A percentile compares a stretch with the other conserved stretches of the same genome.
Evolutionary conservation across 2,888 invertebrate genomes (phyloP).

Genomic region (Cryptocephalus primarius): DNA sequence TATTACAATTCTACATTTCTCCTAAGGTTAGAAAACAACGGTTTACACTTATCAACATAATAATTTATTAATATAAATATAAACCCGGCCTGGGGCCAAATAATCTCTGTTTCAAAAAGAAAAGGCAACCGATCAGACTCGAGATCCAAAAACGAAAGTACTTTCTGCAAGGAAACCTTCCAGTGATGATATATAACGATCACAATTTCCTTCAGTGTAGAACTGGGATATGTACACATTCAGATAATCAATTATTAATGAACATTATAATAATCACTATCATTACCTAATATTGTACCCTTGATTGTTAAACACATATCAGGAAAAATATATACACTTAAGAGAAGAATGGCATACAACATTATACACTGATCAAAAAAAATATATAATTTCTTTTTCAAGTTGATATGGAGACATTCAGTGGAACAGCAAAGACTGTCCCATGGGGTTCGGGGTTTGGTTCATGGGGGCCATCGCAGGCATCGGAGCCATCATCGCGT

Average conservation of each 20-base stretch:
- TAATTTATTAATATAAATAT: too few relatives aligned
- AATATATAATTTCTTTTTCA: not conserved
- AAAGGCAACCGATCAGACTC: too few relatives aligned
- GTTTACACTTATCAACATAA: too few relatives aligned
- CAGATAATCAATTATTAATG: not conserved
- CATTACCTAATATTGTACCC: conserved; percentile 22
- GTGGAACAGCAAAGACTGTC: conserved; percentile 33
- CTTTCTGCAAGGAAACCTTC: too few relatives aligned
- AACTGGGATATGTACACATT: not conserved
- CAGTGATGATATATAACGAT: too few relatives aligned
- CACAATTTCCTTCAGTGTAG: too few relatives aligned
- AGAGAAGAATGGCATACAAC: conserved; percentile 15
- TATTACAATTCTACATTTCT: too few relatives aligned
- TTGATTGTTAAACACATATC: conserved; percentile 19
- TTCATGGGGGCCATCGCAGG: conserved; percentile 25
- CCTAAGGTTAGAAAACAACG: too few relatives aligned
- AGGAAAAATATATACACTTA: conserved; percentile 19
- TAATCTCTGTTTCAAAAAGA: too few relatives aligned
- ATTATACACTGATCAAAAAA: conserved; percentile 4
- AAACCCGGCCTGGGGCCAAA: too few relatives aligned
- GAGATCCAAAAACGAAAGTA: too few relatives aligned
- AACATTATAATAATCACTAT: not conserved
- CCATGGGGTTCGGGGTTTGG: conserved; percentile 28
- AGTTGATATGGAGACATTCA: conserved; percentile 7
- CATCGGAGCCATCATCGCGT: conserved; percentile 27